Conservation (phyloP, 2,113 vertebrate genomes). For the Corythoichthys haematopterus region DNA sequence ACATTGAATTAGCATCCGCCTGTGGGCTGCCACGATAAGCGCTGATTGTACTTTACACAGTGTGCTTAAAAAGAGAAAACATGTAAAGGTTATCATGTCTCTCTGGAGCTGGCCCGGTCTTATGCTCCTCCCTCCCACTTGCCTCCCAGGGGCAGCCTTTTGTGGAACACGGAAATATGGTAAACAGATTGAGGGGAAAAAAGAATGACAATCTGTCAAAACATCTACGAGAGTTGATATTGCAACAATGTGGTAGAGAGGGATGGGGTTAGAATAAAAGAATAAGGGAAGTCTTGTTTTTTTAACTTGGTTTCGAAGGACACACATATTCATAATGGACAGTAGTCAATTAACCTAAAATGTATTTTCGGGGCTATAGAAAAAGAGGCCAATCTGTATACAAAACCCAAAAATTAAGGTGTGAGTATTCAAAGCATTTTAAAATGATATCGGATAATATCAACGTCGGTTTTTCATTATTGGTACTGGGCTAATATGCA, state of each 20-base stretch:
- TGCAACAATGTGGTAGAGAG: not conserved
- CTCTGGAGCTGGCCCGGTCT: constrained; percentile 53
- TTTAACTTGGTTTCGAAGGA: not conserved
- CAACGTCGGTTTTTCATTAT: too few species aligned
- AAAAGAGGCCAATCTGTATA: too few species aligned
- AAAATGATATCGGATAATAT: too few species aligned
- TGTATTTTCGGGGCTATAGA: too few species aligned
- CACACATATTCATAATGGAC: too few species aligned
- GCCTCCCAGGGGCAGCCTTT: constrained; percentile 42
- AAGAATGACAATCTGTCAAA: constrained; percentile 48
- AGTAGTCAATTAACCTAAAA: too few species aligned
- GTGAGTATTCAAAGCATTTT: too few species aligned
- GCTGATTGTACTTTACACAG: constrained; percentile 68
- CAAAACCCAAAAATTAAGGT: too few species aligned
- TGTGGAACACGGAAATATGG: constrained; percentile 47
- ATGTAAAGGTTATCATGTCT: constrained; percentile 66
- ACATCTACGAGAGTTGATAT: constrained; percentile 45
- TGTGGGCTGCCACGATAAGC: constrained; percentile 59
- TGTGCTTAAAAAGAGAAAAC: constrained; percentile 29
- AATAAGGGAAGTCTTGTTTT: not conserved
- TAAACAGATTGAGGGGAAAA: constrained; percentile 56
- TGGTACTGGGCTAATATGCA: too few species aligned
- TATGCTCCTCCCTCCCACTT: constrained; percentile 31
- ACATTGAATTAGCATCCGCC: constrained; percentile 60
- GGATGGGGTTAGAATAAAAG: constrained; percentile 18